Percentiles rank a stretch among this genome's conserved stretches.
Conservation (phyloP, 1,140 invertebrate species). For the Nasonia giraulti region DNA sequence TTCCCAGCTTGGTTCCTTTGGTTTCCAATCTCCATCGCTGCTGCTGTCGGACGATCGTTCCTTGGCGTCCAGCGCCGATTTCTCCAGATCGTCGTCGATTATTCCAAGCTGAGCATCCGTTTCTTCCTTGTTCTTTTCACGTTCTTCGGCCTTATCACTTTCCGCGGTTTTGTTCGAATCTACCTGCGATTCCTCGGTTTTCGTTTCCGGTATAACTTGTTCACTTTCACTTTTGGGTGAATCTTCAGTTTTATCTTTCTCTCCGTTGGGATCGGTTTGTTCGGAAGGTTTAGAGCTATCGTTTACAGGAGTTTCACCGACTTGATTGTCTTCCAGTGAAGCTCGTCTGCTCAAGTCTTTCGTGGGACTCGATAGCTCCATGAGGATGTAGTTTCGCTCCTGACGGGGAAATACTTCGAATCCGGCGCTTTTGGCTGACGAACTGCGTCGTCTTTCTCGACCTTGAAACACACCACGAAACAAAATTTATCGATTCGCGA, state of each 20-base stretch:
- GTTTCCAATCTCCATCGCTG: conserved; percentile 62
- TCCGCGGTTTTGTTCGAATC: conserved; percentile 33
- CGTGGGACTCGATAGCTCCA: conserved; percentile 60
- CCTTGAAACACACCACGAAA: conserved; percentile 3
- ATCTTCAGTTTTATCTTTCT: conserved; percentile 27
- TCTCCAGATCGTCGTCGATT: conserved; percentile 30
- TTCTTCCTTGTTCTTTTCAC: not conserved
- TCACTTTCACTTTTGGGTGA: not conserved
- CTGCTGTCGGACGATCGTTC: conserved; percentile 56
- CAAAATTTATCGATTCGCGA: no score
- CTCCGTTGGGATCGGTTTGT: not conserved
- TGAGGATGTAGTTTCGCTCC: conserved; percentile 61
- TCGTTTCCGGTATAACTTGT: not conserved
- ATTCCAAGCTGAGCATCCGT: not conserved
- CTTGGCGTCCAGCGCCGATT: conserved; percentile 27
- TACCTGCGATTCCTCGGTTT: conserved; percentile 51
- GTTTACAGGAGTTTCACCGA: not conserved
- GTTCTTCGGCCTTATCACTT: not conserved
- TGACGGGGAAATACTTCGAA: conserved; percentile 60
- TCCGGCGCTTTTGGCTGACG: conserved; percentile 37
- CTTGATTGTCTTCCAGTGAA: conserved; percentile 22
- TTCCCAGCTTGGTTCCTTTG: conserved; percentile 72
- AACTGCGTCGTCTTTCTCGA: conserved; percentile 32
- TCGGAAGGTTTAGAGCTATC: not conserved
- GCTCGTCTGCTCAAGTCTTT: conserved; percentile 44